Base-by-base conservation (phyloP, 2,888 invertebrate species). In the Theristus sp. region DNA sequence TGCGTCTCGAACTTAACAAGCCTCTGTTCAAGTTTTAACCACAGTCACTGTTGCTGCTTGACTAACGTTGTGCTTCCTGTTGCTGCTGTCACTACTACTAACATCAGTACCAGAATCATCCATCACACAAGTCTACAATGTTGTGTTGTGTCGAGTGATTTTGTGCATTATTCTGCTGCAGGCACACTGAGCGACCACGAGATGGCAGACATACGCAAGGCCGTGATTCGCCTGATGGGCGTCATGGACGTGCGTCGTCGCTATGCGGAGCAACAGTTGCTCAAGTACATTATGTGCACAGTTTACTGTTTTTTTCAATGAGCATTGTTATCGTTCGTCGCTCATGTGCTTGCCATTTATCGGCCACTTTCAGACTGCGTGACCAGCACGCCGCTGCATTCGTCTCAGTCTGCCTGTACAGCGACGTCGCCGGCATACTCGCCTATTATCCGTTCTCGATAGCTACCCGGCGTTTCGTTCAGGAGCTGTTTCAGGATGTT, bases 401-500 rank as follows among this genome's bases (percentile, higher is more conserved):
- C 70, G 77, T 87, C 76, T 88, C 89, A 72, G 79, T 87, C 62
- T 94, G 94, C 75, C 81, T 93, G 25, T 94, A 89, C 78, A 90
- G 89, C 0, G 93, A 94, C 75, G 84, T 90, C 22, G 85, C 87
- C 73, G 83, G 82, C 64, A 79, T 87, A 61, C 78, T 93, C 61
- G 83, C 86, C 0, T 81, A 82, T 60, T 85, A 84, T 73, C 84
- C 85, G 54, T 90, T 88, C 75, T 82, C 89, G 71, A 79, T 90
- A 71, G 82, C 82, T 63, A 84, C 89, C 1, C 81, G 93, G 20
- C 81, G 89, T 61, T 88, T 91, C 75, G 79, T 94, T 31, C 93
- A 94, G 74, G 94, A 94, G 75, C 79, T 94, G 47, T 94, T 94
- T 76, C 80, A 88, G 58, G 93, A 93, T 71, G 80, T 87, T 28